A percentile compares a stretch with the other conserved stretches of the same genome.
phyloP scores from a whole-genome alignment of 2,113 vertebrate species.

The Chaetops frenatus region DNA sequence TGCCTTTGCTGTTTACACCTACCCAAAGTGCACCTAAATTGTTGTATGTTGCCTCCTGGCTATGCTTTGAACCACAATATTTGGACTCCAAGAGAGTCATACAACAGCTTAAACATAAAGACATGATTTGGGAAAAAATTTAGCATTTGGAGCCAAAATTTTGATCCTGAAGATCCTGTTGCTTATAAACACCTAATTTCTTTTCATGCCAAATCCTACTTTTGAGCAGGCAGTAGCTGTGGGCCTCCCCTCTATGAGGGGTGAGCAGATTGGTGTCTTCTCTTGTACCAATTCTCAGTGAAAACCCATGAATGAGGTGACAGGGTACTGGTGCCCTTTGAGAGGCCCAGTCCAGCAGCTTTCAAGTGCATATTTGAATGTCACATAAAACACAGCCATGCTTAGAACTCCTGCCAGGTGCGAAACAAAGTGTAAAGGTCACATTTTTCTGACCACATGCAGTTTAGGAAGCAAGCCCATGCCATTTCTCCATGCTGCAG shows the following conservation, averaged over 20 bases:
- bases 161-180: background rate
- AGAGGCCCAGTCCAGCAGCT: background rate
- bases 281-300: background rate
- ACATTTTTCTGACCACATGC: background rate
- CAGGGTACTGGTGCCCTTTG: too few species aligned
- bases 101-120: background rate
- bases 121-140: background rate
- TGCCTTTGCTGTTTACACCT: background rate
- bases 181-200: background rate
- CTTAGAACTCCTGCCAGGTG: background rate
- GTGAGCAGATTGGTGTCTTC: background rate
- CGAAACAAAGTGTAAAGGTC: background rate
- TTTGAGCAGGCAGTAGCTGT: background rate
- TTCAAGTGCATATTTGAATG: background rate
- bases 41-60: background rate
- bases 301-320: background rate
- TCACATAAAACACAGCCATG: background rate
- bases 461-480: background rate
- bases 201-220: background rate
- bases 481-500: background rate
- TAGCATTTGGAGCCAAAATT: background rate
- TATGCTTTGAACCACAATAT: background rate
- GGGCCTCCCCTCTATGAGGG: background rate
- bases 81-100: background rate
- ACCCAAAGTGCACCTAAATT: background rate